Evolutionary conservation across 2,113 vertebrate species (phyloP).

Genomic region (Cepphus grylle): DNA sequence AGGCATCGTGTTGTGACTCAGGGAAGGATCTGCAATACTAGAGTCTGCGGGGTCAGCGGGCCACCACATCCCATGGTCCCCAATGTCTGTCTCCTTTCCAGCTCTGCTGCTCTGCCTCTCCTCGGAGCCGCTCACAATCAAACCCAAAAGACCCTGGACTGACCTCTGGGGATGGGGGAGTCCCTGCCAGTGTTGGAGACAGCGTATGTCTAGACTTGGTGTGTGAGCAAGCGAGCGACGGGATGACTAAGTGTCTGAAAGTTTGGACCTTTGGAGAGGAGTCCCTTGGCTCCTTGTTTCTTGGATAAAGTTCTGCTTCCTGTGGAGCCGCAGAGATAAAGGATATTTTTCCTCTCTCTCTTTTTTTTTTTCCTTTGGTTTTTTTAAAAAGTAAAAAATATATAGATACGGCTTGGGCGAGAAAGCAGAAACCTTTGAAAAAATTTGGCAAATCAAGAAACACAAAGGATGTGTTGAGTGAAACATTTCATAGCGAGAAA

Average conservation of each 20-base stretch:
- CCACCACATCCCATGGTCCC: rapidly evolving
- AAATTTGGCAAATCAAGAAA: conserved; percentile 41
- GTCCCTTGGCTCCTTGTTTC: conserved; percentile 5
- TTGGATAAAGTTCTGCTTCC: conserved; percentile 18
- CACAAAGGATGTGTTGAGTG: not conserved
- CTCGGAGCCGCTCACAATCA: rapidly evolving
- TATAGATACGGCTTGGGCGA: not conserved
- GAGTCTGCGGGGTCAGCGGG: not conserved
- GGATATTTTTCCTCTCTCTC: not conserved
- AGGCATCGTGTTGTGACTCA: not conserved
- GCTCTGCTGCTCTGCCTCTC: not conserved
- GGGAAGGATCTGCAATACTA: not conserved
- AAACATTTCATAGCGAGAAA: conserved; percentile 43
- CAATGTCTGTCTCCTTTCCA: not conserved
- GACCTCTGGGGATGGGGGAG: not conserved
- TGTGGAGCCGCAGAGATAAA: not conserved
- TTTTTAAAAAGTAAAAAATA: not conserved
- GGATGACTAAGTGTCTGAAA: conserved; percentile 60
- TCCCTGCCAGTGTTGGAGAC: not conserved
- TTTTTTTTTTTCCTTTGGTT: not conserved
- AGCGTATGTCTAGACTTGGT: not conserved
- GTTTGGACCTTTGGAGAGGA: conserved; percentile 38
- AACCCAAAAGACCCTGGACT: not conserved
- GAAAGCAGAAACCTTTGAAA: conserved; percentile 42
- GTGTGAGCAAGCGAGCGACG: not conserved